These are phyloP conservation scores for Melieria omissa DNA, from an alignment of 2,888 invertebrate species.

Conservation along the genomic window DNA sequence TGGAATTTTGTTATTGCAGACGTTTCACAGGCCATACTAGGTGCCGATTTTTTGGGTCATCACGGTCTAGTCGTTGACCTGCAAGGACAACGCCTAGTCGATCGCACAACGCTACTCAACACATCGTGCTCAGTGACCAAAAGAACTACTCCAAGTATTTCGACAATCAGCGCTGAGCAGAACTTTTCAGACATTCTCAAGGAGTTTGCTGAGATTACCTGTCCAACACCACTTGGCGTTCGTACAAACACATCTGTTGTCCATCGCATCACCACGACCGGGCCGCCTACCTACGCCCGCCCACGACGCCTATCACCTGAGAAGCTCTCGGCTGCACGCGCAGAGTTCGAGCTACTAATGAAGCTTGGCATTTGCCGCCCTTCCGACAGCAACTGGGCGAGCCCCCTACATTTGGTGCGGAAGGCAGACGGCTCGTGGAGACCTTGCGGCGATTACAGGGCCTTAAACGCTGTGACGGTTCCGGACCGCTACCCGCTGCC, in stretches of 20 bases:
- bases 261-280: slow-evolving; percentile 25
- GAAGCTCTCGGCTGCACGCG: slow-evolving; percentile 42
- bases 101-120: neutral
- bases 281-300: slow-evolving; percentile 25
- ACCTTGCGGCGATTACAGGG: slow-evolving; percentile 42
- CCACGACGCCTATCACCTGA: slow-evolving; percentile 52
- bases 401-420: slow-evolving; percentile 57
- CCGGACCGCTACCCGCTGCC: slow-evolving; percentile 33
- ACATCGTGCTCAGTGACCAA: neutral
- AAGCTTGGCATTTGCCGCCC: slow-evolving; percentile 62
- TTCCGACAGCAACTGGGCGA: slow-evolving; percentile 63
- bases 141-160: neutral
- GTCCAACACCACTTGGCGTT: no score
- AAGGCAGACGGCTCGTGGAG: slow-evolving; percentile 40
- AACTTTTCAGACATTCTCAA: slow-evolving; percentile 6
- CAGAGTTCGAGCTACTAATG: slow-evolving; percentile 35
- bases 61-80: slow-evolving; percentile 56
- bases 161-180: neutral
- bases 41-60: no score
- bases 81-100: neutral
- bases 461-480: slow-evolving; percentile 26
- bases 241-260: neutral
- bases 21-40: no score
- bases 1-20: no score
- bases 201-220: neutral